Evolutionary conservation across 2,888 invertebrate species (phyloP).

Genomic region (Rhagophthalmus giganteus): DNA sequence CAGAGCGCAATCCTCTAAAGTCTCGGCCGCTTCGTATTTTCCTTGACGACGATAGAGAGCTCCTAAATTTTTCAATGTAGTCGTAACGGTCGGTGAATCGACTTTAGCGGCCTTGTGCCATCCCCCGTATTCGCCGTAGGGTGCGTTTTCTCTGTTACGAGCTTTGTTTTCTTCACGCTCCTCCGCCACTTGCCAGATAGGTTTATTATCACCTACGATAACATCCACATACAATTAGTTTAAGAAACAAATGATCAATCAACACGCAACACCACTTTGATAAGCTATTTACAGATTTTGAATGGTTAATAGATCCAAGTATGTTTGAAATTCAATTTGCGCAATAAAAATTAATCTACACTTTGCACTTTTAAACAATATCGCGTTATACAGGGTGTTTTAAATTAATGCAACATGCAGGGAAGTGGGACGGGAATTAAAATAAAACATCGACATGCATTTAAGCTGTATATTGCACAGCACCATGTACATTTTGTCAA

Average conservation of each 20-base stretch:
- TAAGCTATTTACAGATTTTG: too few relatives aligned
- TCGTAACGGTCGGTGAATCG: constrained; percentile 95
- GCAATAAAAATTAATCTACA: too few relatives aligned
- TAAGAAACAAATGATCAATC: too few relatives aligned
- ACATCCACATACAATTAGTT: too few relatives aligned
- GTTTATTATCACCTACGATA: constrained; percentile 85
- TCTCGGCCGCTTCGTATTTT: constrained; percentile 99
- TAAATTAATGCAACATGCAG: constrained; percentile 25
- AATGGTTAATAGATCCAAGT: too few relatives aligned
- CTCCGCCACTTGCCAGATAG: constrained; percentile 98
- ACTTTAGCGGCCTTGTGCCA: constrained; percentile 99
- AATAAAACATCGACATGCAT: constrained; percentile 42
- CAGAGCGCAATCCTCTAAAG: constrained; percentile 96
- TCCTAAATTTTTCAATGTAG: constrained; percentile 97
- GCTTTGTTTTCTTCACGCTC: constrained; percentile 95
- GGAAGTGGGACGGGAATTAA: constrained; percentile 26
- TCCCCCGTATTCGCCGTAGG: constrained; percentile 89
- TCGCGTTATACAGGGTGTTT: constrained; percentile 40
- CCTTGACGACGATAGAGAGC: constrained; percentile 98
- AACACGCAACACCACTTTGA: too few relatives aligned
- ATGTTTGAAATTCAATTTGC: too few relatives aligned
- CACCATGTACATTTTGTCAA: constrained; percentile 32
- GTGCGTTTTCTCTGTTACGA: constrained; percentile 83
- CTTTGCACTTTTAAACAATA: too few relatives aligned
- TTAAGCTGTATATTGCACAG: constrained; percentile 42